A percentile compares a stretch with the other conserved stretches of the same genome.
phyloP scores from a whole-genome alignment of 2,113 vertebrate genomes.

The Oxyruncus cristatus region DNA sequence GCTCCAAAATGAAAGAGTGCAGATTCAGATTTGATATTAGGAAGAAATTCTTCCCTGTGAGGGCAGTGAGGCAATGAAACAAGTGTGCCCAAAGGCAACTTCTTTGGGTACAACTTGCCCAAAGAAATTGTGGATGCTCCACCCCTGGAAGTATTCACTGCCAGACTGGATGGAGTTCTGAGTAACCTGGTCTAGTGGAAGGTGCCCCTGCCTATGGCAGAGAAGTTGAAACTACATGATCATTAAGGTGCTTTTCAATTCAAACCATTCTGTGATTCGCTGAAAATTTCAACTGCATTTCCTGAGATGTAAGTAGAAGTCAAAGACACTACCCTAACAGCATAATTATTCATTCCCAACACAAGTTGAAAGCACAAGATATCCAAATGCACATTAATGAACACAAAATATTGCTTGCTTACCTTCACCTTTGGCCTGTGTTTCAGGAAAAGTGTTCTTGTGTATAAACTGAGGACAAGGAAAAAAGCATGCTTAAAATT shows the following conservation, averaged over 20 bases:
- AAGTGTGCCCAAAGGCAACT: not conserved
- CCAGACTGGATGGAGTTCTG: not conserved
- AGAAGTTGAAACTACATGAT: not conserved
- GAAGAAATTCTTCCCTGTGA: not conserved
- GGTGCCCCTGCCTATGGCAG: not conserved
- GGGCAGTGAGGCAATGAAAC: not conserved
- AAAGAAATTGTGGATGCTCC: not conserved
- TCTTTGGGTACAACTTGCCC: too few species aligned
- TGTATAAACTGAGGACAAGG: slow-evolving; percentile 85
- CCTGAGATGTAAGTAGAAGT: not conserved
- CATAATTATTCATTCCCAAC: not conserved
- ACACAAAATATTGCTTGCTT: not conserved
- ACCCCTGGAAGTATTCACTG: not conserved
- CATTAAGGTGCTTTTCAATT: not conserved
- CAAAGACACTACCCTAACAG: not conserved
- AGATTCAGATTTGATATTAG: not conserved
- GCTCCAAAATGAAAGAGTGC: not conserved
- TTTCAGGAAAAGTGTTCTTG: slow-evolving; percentile 93
- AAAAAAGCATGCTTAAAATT: not conserved
- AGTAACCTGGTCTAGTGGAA: not conserved
- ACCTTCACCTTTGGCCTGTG: slow-evolving; percentile 94
- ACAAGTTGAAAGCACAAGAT: not conserved
- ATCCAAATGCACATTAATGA: not conserved
- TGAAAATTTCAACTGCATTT: not conserved
- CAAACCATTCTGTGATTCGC: not conserved